Evolutionary conservation across 2,113 vertebrate species (phyloP).

Genomic region (Ciconia maguari): DNA sequence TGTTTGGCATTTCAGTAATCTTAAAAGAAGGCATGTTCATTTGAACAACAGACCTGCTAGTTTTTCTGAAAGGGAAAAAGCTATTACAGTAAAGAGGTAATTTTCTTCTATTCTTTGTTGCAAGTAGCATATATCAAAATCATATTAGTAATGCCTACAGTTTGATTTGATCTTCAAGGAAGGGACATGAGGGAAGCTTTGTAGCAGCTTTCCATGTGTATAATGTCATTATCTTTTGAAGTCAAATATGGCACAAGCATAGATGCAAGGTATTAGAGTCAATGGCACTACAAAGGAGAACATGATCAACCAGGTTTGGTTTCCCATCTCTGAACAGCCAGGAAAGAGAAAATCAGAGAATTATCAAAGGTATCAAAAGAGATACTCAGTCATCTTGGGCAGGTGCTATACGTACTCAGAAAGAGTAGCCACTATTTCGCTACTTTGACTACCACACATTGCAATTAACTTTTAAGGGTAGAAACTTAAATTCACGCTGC

Average conservation of each 20-base stretch:
- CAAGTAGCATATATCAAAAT: not conserved
- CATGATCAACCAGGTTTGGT: not conserved
- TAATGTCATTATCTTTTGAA: conserved; percentile 10
- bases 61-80: not conserved
- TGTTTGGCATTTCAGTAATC: not conserved
- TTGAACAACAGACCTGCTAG: not conserved
- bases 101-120: conserved; percentile 3
- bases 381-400: fast-evolving
- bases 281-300: not conserved
- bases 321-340: not conserved
- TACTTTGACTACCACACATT: not conserved
- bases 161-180: conserved; percentile 1
- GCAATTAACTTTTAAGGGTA: not conserved
- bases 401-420: not conserved
- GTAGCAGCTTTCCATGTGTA: not conserved
- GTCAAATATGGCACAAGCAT: not conserved
- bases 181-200: not conserved
- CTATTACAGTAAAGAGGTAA: not conserved
- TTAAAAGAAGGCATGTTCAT: not conserved
- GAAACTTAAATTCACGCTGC: not conserved
- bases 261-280: not conserved
- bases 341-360: not conserved
- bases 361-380: not conserved
- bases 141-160: not conserved
- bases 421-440: not conserved